A percentile compares a stretch with the other conserved stretches of the same genome.
Evolutionary conservation across 2,888 invertebrate genomes (phyloP).

Genomic region (Rambutsinella grinnellia): DNA sequence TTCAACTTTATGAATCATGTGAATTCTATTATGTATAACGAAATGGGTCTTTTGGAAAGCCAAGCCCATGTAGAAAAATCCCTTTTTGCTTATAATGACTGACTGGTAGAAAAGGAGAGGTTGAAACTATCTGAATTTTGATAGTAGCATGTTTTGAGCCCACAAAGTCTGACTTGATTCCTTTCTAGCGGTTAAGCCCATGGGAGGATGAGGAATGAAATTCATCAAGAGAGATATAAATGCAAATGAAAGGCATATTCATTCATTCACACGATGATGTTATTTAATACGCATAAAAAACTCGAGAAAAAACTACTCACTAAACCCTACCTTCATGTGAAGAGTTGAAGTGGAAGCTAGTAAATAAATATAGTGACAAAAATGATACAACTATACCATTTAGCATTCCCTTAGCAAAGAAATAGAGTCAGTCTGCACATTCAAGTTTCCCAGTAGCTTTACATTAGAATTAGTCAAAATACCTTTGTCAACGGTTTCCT

Average conservation of each 20-base stretch:
- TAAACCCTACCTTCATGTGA: constrained; percentile 5
- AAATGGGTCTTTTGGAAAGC: too few relatives aligned
- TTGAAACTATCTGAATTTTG: too few relatives aligned
- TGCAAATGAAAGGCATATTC: constrained; percentile 47
- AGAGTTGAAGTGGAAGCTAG: background rate
- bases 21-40: background rate
- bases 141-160: constrained; percentile 36
- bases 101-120: background rate
- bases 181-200: constrained; percentile 33
- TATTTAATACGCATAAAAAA: constrained; percentile 32
- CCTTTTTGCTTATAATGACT: constrained; percentile 2
- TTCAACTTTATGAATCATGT: constrained; percentile 4
- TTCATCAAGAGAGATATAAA: constrained; percentile 27
- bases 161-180: constrained; percentile 39
- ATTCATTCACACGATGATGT: constrained; percentile 40
- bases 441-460: constrained; percentile 16
- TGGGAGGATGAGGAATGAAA: constrained; percentile 13
- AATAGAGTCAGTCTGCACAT: too few relatives aligned
- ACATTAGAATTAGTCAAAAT: constrained; percentile 10
- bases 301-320: background rate
- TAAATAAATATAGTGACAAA: background rate
- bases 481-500: too few relatives aligned
- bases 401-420: too few relatives aligned
- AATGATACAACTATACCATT: too few relatives aligned
- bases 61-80: constrained; percentile 31